Evolutionary conservation across 2,113 vertebrate genomes (phyloP).

Genomic region (Campylomormyrus numenius): DNA sequence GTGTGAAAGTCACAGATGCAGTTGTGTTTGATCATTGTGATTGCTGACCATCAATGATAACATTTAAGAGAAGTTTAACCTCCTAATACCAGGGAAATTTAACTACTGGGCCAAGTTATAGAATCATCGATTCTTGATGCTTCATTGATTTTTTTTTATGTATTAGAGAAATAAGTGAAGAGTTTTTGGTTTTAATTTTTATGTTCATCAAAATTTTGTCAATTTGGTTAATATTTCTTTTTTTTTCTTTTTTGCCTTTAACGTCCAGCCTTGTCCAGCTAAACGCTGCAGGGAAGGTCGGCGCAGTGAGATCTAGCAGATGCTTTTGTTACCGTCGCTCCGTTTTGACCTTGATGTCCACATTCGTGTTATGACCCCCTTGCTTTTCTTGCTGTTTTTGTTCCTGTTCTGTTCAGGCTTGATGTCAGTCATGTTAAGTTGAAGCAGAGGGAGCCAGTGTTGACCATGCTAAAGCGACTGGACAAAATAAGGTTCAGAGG

Average conservation of each 20-base stretch:
- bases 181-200: not conserved
- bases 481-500: slow-evolving; percentile 94
- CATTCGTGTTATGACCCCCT: not conserved
- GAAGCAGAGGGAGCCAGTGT: slow-evolving; percentile 63
- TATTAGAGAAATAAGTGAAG: not conserved
- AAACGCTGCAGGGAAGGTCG: not conserved
- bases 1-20: not conserved
- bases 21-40: not conserved
- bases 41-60: not conserved
- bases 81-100: not conserved
- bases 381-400: not conserved
- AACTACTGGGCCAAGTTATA: not conserved
- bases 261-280: not conserved
- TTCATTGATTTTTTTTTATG: not conserved
- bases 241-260: not conserved
- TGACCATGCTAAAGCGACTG: slow-evolving; percentile 89
- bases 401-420: slow-evolving; percentile 54
- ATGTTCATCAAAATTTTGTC: not conserved
- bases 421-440: slow-evolving; percentile 72
- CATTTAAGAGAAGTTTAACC: not conserved
- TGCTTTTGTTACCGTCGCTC: not conserved
- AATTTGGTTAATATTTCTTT: not conserved
- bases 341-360: not conserved
- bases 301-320: not conserved
- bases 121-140: not conserved